These are phyloP conservation scores for Blastomussa wellsi DNA, from an alignment of 92 coral and sea anemone genomes.

Conservation along the genomic window DNA sequence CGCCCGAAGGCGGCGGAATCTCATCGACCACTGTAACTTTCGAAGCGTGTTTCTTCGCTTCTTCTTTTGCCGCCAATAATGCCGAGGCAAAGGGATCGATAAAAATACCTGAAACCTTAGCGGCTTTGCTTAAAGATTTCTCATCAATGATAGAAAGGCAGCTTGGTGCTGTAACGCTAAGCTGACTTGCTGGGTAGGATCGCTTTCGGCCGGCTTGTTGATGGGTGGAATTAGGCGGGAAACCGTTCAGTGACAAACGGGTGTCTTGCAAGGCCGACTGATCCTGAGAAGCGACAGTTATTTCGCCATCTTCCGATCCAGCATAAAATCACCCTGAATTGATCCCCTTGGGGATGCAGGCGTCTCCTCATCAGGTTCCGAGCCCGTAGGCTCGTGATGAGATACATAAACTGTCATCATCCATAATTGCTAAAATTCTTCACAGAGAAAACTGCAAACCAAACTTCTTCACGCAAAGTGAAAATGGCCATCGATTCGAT, in stretches of 20 bases:
- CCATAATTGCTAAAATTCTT: too few relatives aligned
- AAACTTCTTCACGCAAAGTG: too few relatives aligned
- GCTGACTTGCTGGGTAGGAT: conserved; percentile 29
- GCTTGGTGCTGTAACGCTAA: conserved; percentile 24
- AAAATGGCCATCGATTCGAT: too few relatives aligned
- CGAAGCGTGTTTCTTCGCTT: conserved; percentile 21
- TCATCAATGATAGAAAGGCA: conserved; percentile 12
- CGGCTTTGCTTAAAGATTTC: conserved; percentile 28
- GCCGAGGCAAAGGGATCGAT: conserved; percentile 39
- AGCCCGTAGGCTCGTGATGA: too few relatives aligned
- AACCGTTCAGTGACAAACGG: conserved; percentile 32
- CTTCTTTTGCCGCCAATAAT: conserved; percentile 33
- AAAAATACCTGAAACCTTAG: conserved; percentile 7
- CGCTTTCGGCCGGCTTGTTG: conserved; percentile 15
- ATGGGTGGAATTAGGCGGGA: background rate
- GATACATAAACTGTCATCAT: too few relatives aligned
- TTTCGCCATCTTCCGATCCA: conserved; percentile 26
- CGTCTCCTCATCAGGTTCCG: too few relatives aligned
- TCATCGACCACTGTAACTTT: conserved; percentile 29
- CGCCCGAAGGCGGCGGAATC: conserved; percentile 30
- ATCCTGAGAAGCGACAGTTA: conserved; percentile 13
- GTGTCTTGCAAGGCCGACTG: conserved; percentile 24
- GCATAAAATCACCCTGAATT: conserved; percentile 18
- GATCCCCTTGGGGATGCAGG: too few relatives aligned
- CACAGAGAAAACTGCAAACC: too few relatives aligned